Conservation (phyloP, 2,113 vertebrate species). For the Ptilorrhoa leucosticta region DNA sequence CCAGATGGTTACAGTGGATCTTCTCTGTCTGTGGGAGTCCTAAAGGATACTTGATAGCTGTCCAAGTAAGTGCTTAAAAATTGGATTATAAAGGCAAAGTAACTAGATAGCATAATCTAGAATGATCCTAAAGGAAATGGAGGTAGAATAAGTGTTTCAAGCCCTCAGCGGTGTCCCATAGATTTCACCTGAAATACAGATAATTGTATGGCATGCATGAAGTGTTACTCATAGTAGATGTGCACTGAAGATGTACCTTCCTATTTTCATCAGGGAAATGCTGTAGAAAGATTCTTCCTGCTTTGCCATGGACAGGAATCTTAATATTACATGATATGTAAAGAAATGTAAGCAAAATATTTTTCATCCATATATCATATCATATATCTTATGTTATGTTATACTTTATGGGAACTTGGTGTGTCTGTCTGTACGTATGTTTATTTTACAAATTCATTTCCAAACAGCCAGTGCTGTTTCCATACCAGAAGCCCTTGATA, state of each 20-base stretch:
- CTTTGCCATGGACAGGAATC: background rate
- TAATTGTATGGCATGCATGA: background rate
- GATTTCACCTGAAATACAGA: background rate
- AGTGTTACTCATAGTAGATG: background rate
- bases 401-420: background rate
- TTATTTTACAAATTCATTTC: background rate
- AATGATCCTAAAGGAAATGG: background rate
- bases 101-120: background rate
- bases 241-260: background rate
- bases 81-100: background rate
- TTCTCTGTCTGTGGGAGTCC: conserved; percentile 24
- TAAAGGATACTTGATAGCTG: conserved; percentile 18
- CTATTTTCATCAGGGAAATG: background rate
- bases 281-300: background rate
- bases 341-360: background rate
- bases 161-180: background rate
- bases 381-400: background rate
- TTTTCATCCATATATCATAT: background rate
- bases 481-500: background rate
- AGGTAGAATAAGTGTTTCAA: background rate
- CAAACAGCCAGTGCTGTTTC: background rate
- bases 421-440: background rate
- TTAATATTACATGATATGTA: background rate
- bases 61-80: conserved; percentile 27
- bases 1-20: conserved; percentile 23